Base-by-base conservation (phyloP, 2,113 vertebrate species). In the Anarhynchus alexandrinus region DNA sequence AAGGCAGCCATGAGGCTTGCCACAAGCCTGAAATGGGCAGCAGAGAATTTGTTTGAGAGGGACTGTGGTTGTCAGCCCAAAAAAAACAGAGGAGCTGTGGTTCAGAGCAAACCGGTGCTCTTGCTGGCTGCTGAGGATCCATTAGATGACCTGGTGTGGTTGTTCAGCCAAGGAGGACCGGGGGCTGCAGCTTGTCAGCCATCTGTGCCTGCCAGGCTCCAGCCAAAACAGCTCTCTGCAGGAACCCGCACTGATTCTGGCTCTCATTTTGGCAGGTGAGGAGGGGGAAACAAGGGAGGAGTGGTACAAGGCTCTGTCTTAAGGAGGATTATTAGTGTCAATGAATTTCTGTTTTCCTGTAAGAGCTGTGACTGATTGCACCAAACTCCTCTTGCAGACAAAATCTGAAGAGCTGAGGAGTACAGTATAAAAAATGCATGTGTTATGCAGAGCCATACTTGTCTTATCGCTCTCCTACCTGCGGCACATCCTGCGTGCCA, bases 191-290 rank as follows among this genome's bases (percentile, higher is more conserved):
- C 77, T 51, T 67, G 23, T 6, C 9, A 4, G 73, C 95, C 88
- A 74, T 93, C 93, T 90, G 95, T 85, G 78, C 93, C 90, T 73
- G 76, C 52, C 71, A 77, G 64, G 88, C 67, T 88, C n/a, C 87
- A 91, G 96, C 83, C 93, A 59, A 80, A 95, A 64, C 34, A 69
- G 23, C 26, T 79, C 67, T 77, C 82, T 4, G 0, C 16, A 88
- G 89, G 87, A 93, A 43, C 76, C 67, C 12, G 7, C 6, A 59
- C 83, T 76, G 94, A 97, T 85, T 73, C 27, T 94, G 6, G 1
- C 80, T 94, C 79, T 90, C 64, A 77, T 95, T 97, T 92, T 97
- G 96, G 86, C 86, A 97, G 95, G 73, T 43, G 5, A 78, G 73
- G 81, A 82, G 51, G 26, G 74, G 38, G 15, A 96, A 81, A 77